A percentile compares a stretch with the other conserved stretches of the same genome.
Conservation (phyloP, 1,140 invertebrate species). For the Apolygus lucorum region DNA sequence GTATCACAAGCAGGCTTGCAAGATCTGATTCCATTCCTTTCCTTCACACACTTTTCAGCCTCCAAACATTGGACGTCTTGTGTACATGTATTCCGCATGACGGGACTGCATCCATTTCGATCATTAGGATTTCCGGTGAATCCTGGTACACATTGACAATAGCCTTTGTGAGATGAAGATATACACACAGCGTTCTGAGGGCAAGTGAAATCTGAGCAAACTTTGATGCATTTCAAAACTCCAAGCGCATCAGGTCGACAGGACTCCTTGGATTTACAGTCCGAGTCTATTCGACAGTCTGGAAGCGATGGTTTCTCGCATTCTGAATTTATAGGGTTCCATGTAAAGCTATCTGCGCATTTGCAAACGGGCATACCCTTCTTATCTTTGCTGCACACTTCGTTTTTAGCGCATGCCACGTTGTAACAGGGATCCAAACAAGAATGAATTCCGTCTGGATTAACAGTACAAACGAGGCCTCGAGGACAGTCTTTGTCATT, state of each 20-base stretch:
- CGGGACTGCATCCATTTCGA: conserved; percentile 65
- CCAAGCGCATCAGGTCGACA: conserved; percentile 75
- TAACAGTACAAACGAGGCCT: conserved; percentile 47
- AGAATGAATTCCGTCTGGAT: conserved; percentile 46
- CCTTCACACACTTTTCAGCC: conserved; percentile 56
- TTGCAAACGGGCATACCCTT: conserved; percentile 60
- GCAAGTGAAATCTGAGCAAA: conserved; percentile 71
- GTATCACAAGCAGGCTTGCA: conserved; percentile 68
- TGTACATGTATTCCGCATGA: conserved; percentile 62
- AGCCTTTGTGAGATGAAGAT: conserved; percentile 59
- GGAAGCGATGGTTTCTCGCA: conserved; percentile 80
- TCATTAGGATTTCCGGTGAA: conserved; percentile 82
- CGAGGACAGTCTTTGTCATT: conserved; percentile 59
- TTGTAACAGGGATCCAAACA: conserved; percentile 70
- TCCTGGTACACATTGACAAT: conserved; percentile 69
- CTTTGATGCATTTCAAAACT: conserved; percentile 67
- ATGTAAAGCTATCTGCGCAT: conserved; percentile 64
- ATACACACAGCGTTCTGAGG: conserved; percentile 71
- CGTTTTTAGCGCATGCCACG: conserved; percentile 69
- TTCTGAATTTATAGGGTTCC: conserved; percentile 67
- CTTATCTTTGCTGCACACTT: conserved; percentile 60
- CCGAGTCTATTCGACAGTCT: conserved; percentile 60
- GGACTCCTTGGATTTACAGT: conserved; percentile 57
- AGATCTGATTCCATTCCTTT: conserved; percentile 38
- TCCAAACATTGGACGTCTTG: conserved; percentile 72